Base-by-base conservation (phyloP, 2,113 vertebrate species). In the Brachirus orientalis region DNA sequence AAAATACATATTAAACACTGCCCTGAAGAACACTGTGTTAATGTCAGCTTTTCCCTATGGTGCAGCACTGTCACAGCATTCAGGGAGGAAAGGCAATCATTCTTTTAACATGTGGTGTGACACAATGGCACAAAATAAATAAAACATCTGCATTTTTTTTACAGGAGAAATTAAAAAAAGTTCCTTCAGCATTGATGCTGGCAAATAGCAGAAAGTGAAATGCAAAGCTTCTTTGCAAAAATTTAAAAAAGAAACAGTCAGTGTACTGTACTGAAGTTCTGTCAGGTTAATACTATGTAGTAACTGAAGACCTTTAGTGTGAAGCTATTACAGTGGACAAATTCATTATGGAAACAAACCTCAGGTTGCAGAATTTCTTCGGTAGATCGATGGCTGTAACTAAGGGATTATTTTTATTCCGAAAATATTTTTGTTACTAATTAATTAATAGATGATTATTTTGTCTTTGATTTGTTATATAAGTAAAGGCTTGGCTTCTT, bases 11-110 rank as follows among this genome's bases (percentile, higher is more conserved):
- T 89, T 88, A 88, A 91, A 90, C 69, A 86, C 75, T 65, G 60
- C 69, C 64, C 66, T 56, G 81, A 75, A 82, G 79, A 88, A 73
- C 63, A 47, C 57, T 73, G 86, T 73, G 75, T 77, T 89, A 86
- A 89, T 90, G 87, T 90, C 84, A 84, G 83, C 85, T 90, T 67
- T 68, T 89, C 86, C 90, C 88, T 55, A 28, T 46, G 63, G 90
- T 80, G 75, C 56, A 50, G 55, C 62, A 66, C 53, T 63, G 77
- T 84, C 81, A 78, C 64, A 79, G 71, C 82, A 84, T 84, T 85
- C 61, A 66, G 59, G 62, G 58, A 51, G 77, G 72, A 57, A 71
- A 58, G 45, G 28, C 36, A 67, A 64, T 12, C 12, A 1, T 20
- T 35, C 14, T 71, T 56, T 77, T 55, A 63, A 68, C 54, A 56